These are phyloP conservation scores for Lasiommata megera DNA, from an alignment of 2,888 invertebrate genomes.

Conservation along the genomic window DNA sequence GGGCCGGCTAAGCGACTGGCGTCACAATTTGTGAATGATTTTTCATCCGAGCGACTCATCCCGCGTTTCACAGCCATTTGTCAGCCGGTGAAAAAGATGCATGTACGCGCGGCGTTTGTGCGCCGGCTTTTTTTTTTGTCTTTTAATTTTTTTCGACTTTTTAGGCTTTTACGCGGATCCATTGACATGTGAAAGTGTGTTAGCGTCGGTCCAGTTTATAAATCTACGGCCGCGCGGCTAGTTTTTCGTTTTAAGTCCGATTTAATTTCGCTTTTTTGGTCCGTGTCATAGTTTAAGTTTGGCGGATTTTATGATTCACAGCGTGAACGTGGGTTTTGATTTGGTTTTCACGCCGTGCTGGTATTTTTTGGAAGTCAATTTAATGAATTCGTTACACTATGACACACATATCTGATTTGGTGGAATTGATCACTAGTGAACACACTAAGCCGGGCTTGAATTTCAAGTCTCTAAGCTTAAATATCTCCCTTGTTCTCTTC, in stretches of 20 bases:
- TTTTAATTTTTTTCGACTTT: constrained; percentile 58
- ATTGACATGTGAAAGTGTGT: constrained; percentile 81
- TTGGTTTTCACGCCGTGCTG: background rate
- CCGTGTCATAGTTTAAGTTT: constrained; percentile 28
- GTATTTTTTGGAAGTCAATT: background rate
- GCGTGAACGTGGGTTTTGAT: constrained; percentile 23
- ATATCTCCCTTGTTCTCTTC: too few species aligned
- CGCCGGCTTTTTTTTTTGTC: constrained; percentile 40
- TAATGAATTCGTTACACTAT: background rate
- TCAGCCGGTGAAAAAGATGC: constrained; percentile 78
- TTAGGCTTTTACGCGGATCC: constrained; percentile 78
- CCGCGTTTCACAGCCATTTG: constrained; percentile 77
- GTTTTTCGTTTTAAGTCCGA: constrained; percentile 47
- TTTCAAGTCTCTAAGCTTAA: too few species aligned
- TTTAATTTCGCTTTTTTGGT: constrained; percentile 47
- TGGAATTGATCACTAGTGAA: too few species aligned
- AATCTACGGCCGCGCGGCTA: constrained; percentile 54
- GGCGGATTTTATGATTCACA: constrained; percentile 31
- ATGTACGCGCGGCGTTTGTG: constrained; percentile 57
- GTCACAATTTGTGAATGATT: constrained; percentile 79
- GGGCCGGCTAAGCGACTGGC: constrained; percentile 60
- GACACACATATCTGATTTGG: background rate
- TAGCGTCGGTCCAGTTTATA: constrained; percentile 73
- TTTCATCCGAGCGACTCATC: constrained; percentile 67
- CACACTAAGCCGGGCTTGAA: too few species aligned